These are phyloP conservation scores for Yponomeuta malinellus DNA, from an alignment of 2,888 invertebrate genomes.

Conservation along the genomic window DNA sequence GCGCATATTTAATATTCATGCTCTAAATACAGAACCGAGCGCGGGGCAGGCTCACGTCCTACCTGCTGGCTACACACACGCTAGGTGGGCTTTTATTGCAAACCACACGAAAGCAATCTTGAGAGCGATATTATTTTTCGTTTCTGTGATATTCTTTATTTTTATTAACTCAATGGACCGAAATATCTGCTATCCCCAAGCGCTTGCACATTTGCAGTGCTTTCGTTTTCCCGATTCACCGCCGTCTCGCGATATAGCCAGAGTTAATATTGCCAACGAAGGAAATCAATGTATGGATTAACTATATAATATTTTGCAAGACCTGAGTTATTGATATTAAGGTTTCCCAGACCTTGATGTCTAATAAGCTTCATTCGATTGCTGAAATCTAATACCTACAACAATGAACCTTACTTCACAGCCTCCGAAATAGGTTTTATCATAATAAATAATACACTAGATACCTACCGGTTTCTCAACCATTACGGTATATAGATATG, in stretches of 20 bases:
- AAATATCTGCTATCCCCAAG: slow-evolving; percentile 5
- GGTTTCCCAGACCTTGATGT: neutral
- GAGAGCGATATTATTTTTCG: slow-evolving; percentile 26
- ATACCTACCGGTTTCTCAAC: neutral
- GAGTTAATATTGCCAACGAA: neutral
- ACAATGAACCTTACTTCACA: neutral
- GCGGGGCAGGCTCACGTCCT: slow-evolving; percentile 35
- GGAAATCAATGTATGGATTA: neutral
- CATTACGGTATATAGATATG: neutral
- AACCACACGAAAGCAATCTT: slow-evolving; percentile 52
- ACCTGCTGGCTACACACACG: neutral
- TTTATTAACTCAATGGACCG: slow-evolving; percentile 13
- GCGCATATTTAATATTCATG: slow-evolving; percentile 54
- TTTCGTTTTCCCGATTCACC: neutral
- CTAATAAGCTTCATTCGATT: neutral
- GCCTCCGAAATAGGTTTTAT: neutral
- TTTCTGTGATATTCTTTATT: slow-evolving; percentile 21
- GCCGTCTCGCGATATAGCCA: neutral
- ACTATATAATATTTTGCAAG: neutral
- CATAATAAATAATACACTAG: neutral
- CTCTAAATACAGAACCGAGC: slow-evolving; percentile 44
- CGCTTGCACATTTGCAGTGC: slow-evolving; percentile 6
- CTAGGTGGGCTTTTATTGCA: slow-evolving; percentile 44
- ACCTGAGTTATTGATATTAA: neutral
- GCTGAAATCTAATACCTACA: neutral